phyloP scores from a whole-genome alignment of 92 coral and sea anemone genomes.

The Zoanthus solanderi region DNA sequence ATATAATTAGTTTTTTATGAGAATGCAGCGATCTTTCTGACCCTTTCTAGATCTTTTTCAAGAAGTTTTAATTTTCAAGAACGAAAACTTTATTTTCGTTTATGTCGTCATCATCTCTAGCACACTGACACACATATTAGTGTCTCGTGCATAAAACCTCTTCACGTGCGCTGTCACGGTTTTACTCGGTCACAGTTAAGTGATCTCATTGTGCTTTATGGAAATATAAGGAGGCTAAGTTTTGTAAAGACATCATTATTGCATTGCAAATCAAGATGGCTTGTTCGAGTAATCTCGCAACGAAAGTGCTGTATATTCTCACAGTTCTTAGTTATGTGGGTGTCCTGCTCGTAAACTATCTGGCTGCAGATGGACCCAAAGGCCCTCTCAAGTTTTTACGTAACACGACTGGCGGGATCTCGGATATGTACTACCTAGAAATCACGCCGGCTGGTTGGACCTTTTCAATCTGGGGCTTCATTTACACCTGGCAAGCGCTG shows the following conservation, averaged over 20 bases:
- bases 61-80: too few relatives aligned
- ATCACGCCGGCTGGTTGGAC: slow-evolving; percentile 89
- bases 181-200: not conserved
- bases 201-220: not conserved
- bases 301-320: not conserved
- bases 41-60: too few relatives aligned
- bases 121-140: too few relatives aligned
- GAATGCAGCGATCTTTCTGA: too few relatives aligned
- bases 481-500: slow-evolving; percentile 80
- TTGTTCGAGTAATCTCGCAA: not conserved
- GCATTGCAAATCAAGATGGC: too few relatives aligned
- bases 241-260: too few relatives aligned
- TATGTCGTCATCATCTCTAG: too few relatives aligned
- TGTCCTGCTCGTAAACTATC: slow-evolving; percentile 3
- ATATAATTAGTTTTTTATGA: too few relatives aligned
- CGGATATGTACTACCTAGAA: slow-evolving; percentile 63
- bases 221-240: not conserved
- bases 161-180: too few relatives aligned
- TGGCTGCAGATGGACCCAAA: slow-evolving; percentile 28
- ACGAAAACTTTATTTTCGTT: too few relatives aligned
- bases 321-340: not conserved
- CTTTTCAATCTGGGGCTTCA: slow-evolving; percentile 81
- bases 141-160: too few relatives aligned
- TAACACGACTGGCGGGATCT: slow-evolving; percentile 70
- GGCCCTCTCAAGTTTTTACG: slow-evolving; percentile 41